Base-by-base conservation (phyloP, 2,797 vertebrate species). In the Erethizon dorsatum region DNA sequence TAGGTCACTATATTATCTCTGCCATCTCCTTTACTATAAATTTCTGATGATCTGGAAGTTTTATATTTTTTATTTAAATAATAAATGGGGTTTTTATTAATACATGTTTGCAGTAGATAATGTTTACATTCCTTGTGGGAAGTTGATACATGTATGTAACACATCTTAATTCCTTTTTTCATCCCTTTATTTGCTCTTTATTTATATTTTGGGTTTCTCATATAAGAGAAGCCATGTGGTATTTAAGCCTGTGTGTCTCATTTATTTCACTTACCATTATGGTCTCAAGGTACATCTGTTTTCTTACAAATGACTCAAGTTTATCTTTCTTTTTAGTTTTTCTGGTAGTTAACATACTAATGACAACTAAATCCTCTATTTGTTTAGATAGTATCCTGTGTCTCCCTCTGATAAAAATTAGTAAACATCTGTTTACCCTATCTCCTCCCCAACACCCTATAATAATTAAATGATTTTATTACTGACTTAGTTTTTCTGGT, bases 31-130 rank as follows among this genome's bases (percentile, higher is more conserved):
- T 93, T 85, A 52, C 33, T 90, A 45, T 82, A 0, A 88, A 50
- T 89, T 45, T 96, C 80, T 67, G 41, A 57, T 92, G 63, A 91
- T 20, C 15, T 95, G 6, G 11, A 85, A 89, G 63, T 73, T 89
- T 94, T 56, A 37, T 85, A 24, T 75, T 47, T 47, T 73, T 75
- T 47, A 75, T 28, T 75, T 47, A 75, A 41, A 71, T 71, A 41
- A 28, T 47, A 28, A 73, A 75, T 75, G 41, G 71, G 28, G 6
- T 75, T 45, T 47, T 75, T 14, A 26, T 45, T 28, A 47, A 26
- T 14, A 47, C 41, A 45, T 73, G 12, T 14, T 71, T 75, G 41
- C 22, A 47, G 71, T 75, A 47, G 41, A 47, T 71, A 71, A 37
- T 75, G 71, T 75, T 75, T 28, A 13, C 41, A 28, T 45, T 45